Percentiles rank a stretch among this genome's conserved stretches.
These are phyloP conservation scores for Periophthalmus magnuspinnatus DNA, from an alignment of 2,797 vertebrate species.

Conservation along the genomic window DNA sequence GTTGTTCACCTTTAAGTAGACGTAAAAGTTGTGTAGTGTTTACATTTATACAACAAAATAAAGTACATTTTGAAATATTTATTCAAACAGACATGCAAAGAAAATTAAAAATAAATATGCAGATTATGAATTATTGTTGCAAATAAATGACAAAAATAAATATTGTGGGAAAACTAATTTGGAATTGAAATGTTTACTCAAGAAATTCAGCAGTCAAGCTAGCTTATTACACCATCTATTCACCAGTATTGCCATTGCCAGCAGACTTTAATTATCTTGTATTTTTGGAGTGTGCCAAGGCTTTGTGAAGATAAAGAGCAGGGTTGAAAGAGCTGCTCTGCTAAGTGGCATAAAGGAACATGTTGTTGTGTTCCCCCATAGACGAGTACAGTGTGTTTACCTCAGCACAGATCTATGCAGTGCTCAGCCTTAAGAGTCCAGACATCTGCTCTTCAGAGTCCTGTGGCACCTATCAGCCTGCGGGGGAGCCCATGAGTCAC, in stretches of 20 bases:
- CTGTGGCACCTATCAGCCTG: not conserved
- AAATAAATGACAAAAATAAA: too few relatives aligned
- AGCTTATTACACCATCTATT: not conserved
- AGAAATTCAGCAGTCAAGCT: too few relatives aligned
- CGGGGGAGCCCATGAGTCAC: not conserved
- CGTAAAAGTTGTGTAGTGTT: too few relatives aligned
- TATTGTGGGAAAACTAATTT: too few relatives aligned
- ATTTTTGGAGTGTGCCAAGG: not conserved
- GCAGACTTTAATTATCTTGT: not conserved
- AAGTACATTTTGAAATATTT: too few relatives aligned
- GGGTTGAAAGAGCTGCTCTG: not conserved
- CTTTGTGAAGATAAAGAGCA: not conserved
- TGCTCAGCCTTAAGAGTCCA: not conserved
- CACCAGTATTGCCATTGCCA: not conserved
- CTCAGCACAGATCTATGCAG: not conserved
- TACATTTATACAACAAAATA: too few relatives aligned
- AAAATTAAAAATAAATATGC: too few relatives aligned
- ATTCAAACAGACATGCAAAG: too few relatives aligned
- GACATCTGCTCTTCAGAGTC: conserved; percentile 2
- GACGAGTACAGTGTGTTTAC: not conserved
- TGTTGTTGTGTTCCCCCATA: conserved; percentile 2
- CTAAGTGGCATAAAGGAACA: not conserved
- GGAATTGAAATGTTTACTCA: too few relatives aligned
- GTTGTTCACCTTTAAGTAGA: too few relatives aligned
- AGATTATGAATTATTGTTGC: too few relatives aligned